phyloP scores from a whole-genome alignment of 2,113 vertebrate species.

The Plectropomus leopardus region DNA sequence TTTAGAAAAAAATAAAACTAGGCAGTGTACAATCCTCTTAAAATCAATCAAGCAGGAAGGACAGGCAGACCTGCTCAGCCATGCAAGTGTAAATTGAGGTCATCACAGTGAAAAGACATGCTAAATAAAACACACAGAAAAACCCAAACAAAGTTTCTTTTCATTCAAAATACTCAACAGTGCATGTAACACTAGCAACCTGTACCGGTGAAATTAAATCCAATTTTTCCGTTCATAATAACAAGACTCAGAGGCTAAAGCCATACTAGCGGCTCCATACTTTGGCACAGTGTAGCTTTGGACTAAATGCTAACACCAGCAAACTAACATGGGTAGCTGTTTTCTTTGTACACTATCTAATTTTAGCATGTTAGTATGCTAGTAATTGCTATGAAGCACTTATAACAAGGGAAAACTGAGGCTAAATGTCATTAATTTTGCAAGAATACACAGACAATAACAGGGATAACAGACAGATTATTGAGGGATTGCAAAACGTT shows the following conservation, averaged over 20 bases:
- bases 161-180: background rate
- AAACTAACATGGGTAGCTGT: background rate
- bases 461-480: too few species aligned
- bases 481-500: background rate
- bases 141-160: background rate
- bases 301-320: background rate
- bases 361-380: background rate
- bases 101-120: slow-evolving; percentile 22
- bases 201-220: background rate
- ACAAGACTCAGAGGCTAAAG: background rate
- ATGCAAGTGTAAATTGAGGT: slow-evolving; percentile 15
- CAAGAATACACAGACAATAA: too few species aligned
- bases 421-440: background rate
- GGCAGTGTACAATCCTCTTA: slow-evolving; percentile 32
- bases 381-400: background rate
- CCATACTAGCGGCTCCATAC: background rate
- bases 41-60: slow-evolving; percentile 18
- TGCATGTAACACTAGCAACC: background rate
- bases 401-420: background rate
- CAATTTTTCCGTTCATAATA: background rate
- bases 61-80: slow-evolving; percentile 2
- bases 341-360: background rate
- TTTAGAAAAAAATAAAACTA: slow-evolving; percentile 5
- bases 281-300: background rate
- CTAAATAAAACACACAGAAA: slow-evolving; percentile 1